Conservation (phyloP, 2,113 vertebrate species). For the Pomatorhinus ruficollis region DNA sequence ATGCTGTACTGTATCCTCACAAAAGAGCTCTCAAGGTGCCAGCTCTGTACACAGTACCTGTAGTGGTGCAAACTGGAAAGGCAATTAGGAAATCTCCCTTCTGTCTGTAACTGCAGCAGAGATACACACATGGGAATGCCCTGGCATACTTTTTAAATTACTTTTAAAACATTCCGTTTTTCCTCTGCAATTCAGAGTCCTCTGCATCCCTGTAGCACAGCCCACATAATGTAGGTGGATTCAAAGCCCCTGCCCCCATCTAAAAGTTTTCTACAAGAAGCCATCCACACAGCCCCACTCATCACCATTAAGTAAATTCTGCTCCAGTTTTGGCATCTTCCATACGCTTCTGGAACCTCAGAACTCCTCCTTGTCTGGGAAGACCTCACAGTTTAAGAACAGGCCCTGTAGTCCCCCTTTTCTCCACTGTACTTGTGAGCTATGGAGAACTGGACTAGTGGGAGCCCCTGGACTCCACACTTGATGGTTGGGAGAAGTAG, state of each 20-base stretch:
- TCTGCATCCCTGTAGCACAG: neutral
- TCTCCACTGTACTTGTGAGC: neutral
- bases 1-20: neutral
- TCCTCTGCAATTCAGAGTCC: neutral
- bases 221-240: too few relatives aligned
- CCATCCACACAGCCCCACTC: neutral
- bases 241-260: fast-evolving
- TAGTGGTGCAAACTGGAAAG: neutral
- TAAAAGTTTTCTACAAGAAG: neutral
- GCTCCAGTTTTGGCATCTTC: neutral
- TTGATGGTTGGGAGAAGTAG: neutral
- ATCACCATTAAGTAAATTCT: neutral
- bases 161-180: neutral
- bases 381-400: neutral
- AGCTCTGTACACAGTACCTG: neutral
- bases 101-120: neutral
- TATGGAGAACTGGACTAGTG: neutral
- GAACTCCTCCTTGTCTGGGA: neutral
- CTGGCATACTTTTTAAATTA: neutral
- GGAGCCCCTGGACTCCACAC: neutral
- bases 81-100: neutral
- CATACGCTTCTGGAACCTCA: neutral
- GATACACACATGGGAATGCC: neutral
- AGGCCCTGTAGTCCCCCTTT: neutral
- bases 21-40: neutral